Base-by-base conservation (phyloP, 2,888 invertebrate genomes). In the Formica aserva region DNA sequence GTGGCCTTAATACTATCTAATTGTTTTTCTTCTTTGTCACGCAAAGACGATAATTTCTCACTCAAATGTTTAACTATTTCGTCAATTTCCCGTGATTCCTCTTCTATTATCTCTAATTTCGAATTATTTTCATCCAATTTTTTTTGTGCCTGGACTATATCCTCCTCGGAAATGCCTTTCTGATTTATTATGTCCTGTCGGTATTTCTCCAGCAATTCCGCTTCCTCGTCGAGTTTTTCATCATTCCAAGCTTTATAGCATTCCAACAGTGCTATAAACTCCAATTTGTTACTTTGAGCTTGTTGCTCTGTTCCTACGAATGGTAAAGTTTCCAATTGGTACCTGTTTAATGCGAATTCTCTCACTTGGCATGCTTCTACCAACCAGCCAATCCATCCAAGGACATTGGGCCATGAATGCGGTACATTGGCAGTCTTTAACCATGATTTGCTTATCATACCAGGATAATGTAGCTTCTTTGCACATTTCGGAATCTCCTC, bases 391-490 rank as follows among this genome's bases (percentile, higher is more conserved):
- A 96, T 93, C 93, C 96, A 95, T 0, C 95, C 96, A 8, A 96
- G 92, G 66, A 96, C 96, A 55, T 96, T 95, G 0, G 96, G 96
- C 94, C 95, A 96, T 0, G 96, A 95, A 91, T 96, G 96, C 90
- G 95, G 95, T 0, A 96, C 95, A 93, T 96, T 96, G 5, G 96
- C 96, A 0, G 96, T 95, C 92, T 95, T 95, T 89, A 96, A 93
- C 96, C 96, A 96, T 0, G 96, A 96, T 94, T 96, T 96, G 87
- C 95, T 95, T 18, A 96, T 94, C 0, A 94, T 85, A 9, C 96
- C 96, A 0, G 96, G 96, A 94, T 96, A 96, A 88, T 95, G 95
- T 22, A 96, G 93, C 1, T 95, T 95, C 86, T 95, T 96, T 5
- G 95, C 94, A 74, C 95, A 89, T 86, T 95, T 95, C 0, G 96